phyloP scores from a whole-genome alignment of 2,113 vertebrate genomes.

The Siniperca chuatsi region DNA sequence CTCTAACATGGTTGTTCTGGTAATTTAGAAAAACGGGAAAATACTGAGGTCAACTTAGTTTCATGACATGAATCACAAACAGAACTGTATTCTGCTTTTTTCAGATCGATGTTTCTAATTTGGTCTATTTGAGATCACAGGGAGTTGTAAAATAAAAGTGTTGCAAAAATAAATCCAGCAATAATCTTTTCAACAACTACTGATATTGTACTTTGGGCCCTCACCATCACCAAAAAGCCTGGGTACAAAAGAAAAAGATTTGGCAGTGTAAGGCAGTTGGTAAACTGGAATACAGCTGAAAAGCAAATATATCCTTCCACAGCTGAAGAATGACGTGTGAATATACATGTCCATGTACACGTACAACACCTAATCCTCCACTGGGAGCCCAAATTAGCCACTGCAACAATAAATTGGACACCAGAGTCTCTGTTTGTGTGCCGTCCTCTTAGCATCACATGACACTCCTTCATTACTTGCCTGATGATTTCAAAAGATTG shows the following conservation, averaged over 20 bases:
- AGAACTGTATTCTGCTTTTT: background rate
- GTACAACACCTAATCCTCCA: conserved; percentile 36
- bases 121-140: background rate
- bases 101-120: background rate
- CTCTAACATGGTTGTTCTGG: background rate
- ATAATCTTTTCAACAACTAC: background rate
- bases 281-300: too few species aligned
- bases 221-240: background rate
- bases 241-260: background rate
- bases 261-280: too few species aligned
- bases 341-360: conserved; percentile 13
- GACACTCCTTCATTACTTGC: background rate
- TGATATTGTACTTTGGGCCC: background rate
- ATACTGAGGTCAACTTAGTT: background rate
- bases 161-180: background rate
- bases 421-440: background rate
- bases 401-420: conserved; percentile 37
- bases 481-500: conserved; percentile 24
- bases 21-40: background rate
- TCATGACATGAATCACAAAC: background rate
- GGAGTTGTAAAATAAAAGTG: conserved; percentile 5
- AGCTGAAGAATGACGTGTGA: conserved; percentile 3
- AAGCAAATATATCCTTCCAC: conserved; percentile 1
- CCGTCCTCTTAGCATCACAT: background rate
- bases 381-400: conserved; percentile 34